phyloP scores from a whole-genome alignment of 2,888 invertebrate genomes.

The Cataglyphis cursor region DNA sequence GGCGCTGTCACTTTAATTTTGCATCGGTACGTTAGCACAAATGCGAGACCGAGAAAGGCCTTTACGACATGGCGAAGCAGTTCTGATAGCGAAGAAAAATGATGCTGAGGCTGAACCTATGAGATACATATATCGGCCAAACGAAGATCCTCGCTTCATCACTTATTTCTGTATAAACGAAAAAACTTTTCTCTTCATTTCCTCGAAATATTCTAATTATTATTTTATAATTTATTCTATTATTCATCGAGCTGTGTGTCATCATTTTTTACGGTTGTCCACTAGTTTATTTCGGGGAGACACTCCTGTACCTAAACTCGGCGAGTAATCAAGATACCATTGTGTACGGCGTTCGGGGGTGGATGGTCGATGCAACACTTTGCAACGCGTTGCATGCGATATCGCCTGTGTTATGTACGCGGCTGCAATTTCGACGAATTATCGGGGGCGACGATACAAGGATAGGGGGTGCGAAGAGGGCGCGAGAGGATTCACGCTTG shows the following conservation, averaged over 20 bases:
- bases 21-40: constrained; percentile 1
- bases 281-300: constrained; percentile 2
- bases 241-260: not conserved
- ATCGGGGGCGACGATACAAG: constrained; percentile 41
- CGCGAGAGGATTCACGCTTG: constrained; percentile 74
- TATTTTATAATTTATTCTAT: not conserved
- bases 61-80: not conserved
- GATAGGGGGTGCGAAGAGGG: constrained; percentile 29
- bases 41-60: not conserved
- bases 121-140: constrained; percentile 7
- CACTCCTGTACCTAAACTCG: not conserved
- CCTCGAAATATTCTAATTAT: not conserved
- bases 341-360: constrained; percentile 48
- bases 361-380: constrained; percentile 10
- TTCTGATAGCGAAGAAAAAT: constrained; percentile 29
- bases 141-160: not conserved
- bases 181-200: not conserved
- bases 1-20: constrained; percentile 29
- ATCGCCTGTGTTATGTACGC: constrained; percentile 54
- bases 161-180: not conserved
- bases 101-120: not conserved
- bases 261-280: not conserved
- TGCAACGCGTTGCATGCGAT: constrained; percentile 44
- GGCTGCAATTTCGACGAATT: constrained; percentile 64
- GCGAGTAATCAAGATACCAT: constrained; percentile 73